Evolutionary conservation across 2,797 vertebrate species (phyloP).

Genomic region (Babyrousa celebensis): DNA sequence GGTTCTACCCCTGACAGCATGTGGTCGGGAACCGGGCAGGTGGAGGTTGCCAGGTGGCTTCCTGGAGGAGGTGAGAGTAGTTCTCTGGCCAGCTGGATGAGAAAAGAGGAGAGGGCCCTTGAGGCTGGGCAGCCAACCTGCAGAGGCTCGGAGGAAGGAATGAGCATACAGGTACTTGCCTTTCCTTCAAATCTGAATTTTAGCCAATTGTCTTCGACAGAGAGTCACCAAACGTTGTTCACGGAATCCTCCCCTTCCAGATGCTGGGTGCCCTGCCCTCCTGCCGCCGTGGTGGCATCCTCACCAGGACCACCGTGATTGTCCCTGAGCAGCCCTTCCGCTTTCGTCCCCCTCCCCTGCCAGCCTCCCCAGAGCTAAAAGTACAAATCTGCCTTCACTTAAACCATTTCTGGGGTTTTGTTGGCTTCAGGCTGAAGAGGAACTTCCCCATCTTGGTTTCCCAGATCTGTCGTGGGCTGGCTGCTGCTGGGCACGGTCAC

Average conservation of each 20-base stretch:
- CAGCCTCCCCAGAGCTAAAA: not conserved
- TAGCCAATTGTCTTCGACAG: too few species aligned
- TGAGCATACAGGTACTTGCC: too few species aligned
- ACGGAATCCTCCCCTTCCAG: not conserved
- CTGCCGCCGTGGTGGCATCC: not conserved
- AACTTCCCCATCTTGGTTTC: not conserved
- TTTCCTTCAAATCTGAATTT: not conserved
- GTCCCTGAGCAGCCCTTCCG: not conserved
- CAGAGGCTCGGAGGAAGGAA: not conserved
- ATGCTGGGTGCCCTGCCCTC: fast-evolving
- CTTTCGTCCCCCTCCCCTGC: not conserved
- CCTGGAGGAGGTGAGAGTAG: not conserved
- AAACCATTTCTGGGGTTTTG: not conserved
- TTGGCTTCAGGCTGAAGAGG: not conserved
- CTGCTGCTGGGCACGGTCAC: not conserved
- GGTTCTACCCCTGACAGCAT: fast-evolving
- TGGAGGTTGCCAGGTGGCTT: not conserved
- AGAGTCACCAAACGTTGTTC: not conserved
- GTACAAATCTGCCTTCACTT: not conserved
- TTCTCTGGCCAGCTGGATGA: not conserved
- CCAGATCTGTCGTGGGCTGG: not conserved
- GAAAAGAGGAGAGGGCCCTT: too few species aligned
- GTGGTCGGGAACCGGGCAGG: not conserved
- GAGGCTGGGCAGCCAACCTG: not conserved
- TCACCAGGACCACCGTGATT: not conserved